phyloP scores from a whole-genome alignment of 2,888 invertebrate species.

The Agrochola lychnidis region DNA sequence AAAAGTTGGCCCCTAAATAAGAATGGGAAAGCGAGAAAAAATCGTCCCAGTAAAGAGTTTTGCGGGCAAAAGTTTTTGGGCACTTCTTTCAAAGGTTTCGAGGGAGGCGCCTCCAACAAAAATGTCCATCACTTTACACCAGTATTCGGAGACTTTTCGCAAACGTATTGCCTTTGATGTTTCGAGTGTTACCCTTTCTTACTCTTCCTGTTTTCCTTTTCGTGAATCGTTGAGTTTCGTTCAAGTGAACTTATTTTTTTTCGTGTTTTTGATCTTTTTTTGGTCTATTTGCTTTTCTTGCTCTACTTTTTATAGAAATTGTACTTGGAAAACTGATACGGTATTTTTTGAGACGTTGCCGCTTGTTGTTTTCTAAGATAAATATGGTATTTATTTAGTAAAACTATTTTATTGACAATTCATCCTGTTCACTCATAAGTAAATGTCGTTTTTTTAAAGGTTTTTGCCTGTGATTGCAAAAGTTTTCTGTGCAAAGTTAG shows the following conservation, averaged over 20 bases:
- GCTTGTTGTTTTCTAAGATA: not conserved
- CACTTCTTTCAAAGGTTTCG: conserved; percentile 70
- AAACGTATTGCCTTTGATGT: conserved; percentile 81
- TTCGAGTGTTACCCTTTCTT: conserved; percentile 76
- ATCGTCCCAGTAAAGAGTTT: conserved; percentile 38
- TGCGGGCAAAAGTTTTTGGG: conserved; percentile 69
- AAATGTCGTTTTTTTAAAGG: not conserved
- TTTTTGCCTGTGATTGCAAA: not conserved
- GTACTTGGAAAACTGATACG: not conserved
- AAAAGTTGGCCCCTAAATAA: conserved; percentile 45
- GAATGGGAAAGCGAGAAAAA: conserved; percentile 49
- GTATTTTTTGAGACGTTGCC: not conserved
- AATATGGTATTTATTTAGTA: not conserved
- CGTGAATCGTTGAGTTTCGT: conserved; percentile 68
- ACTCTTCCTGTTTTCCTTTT: conserved; percentile 67
- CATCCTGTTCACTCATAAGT: not conserved
- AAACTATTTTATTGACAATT: not conserved
- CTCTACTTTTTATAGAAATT: conserved; percentile 8
- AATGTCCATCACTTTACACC: conserved; percentile 71
- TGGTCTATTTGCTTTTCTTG: conserved; percentile 24
- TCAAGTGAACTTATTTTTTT: conserved; percentile 52
- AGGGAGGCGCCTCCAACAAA: conserved; percentile 75
- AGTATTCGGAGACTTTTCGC: conserved; percentile 71
- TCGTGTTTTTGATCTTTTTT: conserved; percentile 46
- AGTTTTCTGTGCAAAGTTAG: not conserved